Conservation (phyloP, 2,888 invertebrate genomes). For the Eupeodes latifasciatus region DNA sequence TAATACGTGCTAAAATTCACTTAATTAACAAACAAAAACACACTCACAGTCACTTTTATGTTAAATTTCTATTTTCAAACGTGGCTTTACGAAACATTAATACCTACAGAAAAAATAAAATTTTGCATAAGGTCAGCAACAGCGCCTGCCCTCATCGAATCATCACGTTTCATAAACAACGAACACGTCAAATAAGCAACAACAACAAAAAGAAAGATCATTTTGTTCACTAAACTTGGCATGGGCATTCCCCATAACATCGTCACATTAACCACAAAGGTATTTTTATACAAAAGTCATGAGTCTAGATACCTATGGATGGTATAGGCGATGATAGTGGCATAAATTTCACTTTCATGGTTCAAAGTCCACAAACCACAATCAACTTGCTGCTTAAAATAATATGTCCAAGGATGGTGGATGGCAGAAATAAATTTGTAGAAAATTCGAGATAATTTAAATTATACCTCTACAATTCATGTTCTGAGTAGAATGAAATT, state of each 20-base stretch:
- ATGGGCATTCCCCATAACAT: slow-evolving; percentile 14
- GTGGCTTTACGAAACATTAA: not conserved
- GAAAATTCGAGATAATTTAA: not conserved
- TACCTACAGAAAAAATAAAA: not conserved
- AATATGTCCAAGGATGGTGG: not conserved
- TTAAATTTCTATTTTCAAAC: not conserved
- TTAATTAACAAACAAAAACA: slow-evolving; percentile 11
- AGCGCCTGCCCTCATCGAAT: not conserved
- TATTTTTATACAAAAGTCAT: slow-evolving; percentile 13
- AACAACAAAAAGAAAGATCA: slow-evolving; percentile 2
- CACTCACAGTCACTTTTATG: not conserved
- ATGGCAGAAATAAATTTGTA: not conserved
- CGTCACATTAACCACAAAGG: slow-evolving; percentile 20
- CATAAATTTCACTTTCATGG: not conserved
- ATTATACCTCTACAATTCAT: no score
- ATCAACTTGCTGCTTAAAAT: not conserved
- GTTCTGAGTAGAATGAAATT: not conserved
- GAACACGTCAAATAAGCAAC: not conserved
- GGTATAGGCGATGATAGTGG: not conserved
- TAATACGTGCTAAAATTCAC: slow-evolving; percentile 18
- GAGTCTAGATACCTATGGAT: not conserved
- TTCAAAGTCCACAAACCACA: not conserved
- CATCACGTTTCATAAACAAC: slow-evolving; percentile 26
- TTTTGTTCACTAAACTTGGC: not conserved
- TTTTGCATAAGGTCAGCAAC: slow-evolving; percentile 19